Conservation (phyloP, 2,888 invertebrate species). For the Ophioninae sp. region DNA sequence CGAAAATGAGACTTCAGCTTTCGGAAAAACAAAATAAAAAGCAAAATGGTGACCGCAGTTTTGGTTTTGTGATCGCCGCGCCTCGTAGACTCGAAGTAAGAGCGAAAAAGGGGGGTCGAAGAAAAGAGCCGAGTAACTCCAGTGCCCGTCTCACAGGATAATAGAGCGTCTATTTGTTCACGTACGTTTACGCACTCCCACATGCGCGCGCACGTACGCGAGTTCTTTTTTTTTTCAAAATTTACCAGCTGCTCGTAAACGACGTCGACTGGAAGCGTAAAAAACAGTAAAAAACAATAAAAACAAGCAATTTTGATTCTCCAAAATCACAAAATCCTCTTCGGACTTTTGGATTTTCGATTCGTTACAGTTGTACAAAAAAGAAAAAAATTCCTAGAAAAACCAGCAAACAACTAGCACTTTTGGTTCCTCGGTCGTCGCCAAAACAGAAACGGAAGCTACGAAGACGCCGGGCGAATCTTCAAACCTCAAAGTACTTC, state of each 20-base stretch:
- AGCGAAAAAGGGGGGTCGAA: constrained; percentile 65
- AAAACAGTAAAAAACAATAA: background rate
- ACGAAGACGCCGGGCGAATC: too few relatives aligned
- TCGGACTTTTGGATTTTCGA: too few relatives aligned
- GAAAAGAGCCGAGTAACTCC: constrained; percentile 68
- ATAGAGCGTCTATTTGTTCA: background rate
- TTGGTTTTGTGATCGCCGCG: constrained; percentile 73
- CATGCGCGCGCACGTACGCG: background rate
- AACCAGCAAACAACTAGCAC: too few relatives aligned
- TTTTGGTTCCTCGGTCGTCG: too few relatives aligned
- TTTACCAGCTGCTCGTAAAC: background rate
- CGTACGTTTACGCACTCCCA: background rate
- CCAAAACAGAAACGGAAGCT: too few relatives aligned
- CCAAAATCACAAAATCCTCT: too few relatives aligned
- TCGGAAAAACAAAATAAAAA: constrained; percentile 28
- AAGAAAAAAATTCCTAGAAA: too few relatives aligned
- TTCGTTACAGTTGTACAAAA: too few relatives aligned
- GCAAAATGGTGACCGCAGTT: constrained; percentile 30
- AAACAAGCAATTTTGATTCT: background rate
- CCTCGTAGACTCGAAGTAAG: constrained; percentile 72
- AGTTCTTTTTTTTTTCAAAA: background rate
- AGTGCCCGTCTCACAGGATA: background rate
- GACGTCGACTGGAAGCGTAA: background rate
- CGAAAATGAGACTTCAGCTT: constrained; percentile 49
- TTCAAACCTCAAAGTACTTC: too few relatives aligned